Base-by-base conservation (phyloP, 2,797 vertebrate genomes). In the Pagetopsis macropterus region DNA sequence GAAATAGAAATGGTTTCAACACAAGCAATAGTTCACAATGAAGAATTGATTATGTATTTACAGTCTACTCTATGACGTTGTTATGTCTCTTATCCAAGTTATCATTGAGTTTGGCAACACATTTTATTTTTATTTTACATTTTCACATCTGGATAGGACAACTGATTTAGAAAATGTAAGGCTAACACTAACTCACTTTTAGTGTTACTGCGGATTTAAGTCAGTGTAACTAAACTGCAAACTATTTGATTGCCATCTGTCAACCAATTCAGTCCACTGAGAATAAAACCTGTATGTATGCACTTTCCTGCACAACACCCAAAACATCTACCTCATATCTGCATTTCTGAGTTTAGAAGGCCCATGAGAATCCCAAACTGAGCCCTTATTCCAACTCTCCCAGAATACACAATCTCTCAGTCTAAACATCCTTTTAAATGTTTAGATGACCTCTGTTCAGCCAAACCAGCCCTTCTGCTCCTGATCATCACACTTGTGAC, bases 401-500 rank as follows among this genome's bases (percentile, higher is more conserved):
- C 73, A 73, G 59, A 79, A 73, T 19, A 58, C 55, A 76, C 80
- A 72, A 71, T 72, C 4, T 81, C 70, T 54, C 65, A 87, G 86
- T 84, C 90, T 88, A 90, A 93, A 93, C 91, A 93, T 75, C 83
- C 81, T 27, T 27, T 27, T 5, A 27, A 27, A 27, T 27, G 27
- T 27, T 27, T 5, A 27, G 27, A 27, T 5, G 27, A 62, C 76
- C 68, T 57, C 46, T 14, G 71, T 33, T 54, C 49, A 50, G 14
- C 60, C 72, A 72, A 72, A 73, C 71, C 75, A 70, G 9, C 65
- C 50, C 71, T 51, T 61, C 73, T 70, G 50, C 76, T 73, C 56
- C 64, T 67, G 46, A 23, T 72, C 74, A 65, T 62, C 71, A 77
- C 88, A 78, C 68, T 70, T 76, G 79, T 78, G 76, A 87, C 75